These are phyloP conservation scores for Lipophrys pholis DNA, from an alignment of 2,113 vertebrate genomes.

Conservation along the genomic window DNA sequence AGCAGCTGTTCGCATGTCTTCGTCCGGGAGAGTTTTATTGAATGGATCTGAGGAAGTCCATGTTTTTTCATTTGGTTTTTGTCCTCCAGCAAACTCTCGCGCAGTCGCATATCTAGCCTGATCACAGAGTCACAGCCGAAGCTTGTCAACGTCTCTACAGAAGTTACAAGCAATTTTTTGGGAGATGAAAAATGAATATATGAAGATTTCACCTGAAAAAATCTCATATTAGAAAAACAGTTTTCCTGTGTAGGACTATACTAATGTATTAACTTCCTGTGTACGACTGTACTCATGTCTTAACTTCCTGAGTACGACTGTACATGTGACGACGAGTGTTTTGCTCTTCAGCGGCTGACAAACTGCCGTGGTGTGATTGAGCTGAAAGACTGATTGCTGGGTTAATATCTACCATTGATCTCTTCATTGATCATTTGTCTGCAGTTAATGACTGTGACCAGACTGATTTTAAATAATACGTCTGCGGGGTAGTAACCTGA, in stretches of 20 bases:
- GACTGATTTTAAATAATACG: slow-evolving; percentile 68
- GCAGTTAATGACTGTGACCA: slow-evolving; percentile 63
- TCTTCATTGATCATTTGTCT: slow-evolving; percentile 65
- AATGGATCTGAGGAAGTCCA: slow-evolving; percentile 30
- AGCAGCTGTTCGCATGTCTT: slow-evolving; percentile 27
- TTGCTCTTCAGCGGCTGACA: slow-evolving; percentile 51
- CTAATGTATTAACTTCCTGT: no score
- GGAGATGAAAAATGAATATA: no score
- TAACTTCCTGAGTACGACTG: no score
- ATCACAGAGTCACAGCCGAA: not conserved
- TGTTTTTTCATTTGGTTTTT: slow-evolving; percentile 50
- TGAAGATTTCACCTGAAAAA: no score
- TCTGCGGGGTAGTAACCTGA: slow-evolving; percentile 54
- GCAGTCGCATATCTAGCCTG: slow-evolving; percentile 34
- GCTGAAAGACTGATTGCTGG: slow-evolving; percentile 59
- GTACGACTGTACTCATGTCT: no score
- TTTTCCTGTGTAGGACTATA: no score
- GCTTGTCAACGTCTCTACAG: no score
- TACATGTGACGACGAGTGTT: not conserved
- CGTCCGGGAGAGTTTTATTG: no score
- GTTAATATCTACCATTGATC: slow-evolving; percentile 74
- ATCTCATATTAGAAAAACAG: no score
- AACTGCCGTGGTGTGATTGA: slow-evolving; percentile 45
- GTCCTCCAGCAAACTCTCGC: slow-evolving; percentile 27
- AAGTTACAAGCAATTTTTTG: no score